Conservation (phyloP, 2,888 invertebrate species). For the Lysandra bellargus region DNA sequence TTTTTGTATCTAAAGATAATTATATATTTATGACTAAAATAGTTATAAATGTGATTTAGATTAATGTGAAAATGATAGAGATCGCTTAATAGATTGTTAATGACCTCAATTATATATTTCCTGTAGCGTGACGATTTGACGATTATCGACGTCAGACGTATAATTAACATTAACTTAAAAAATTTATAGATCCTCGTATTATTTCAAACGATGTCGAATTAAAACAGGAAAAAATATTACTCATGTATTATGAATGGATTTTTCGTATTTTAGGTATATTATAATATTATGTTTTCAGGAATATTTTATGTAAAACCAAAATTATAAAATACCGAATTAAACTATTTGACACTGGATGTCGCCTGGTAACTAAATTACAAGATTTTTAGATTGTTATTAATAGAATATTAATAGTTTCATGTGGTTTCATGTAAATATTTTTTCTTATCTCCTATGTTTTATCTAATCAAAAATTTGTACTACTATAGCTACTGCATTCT, state of each 20-base stretch:
- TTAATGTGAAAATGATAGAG: not conserved
- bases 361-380: not conserved
- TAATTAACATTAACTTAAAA: not conserved
- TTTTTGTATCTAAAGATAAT: no score
- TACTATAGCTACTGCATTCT: no score
- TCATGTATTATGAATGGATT: no score
- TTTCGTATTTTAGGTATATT: no score
- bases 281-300: not conserved
- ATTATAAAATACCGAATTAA: not conserved
- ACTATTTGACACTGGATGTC: constrained; percentile 14
- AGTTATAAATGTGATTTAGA: not conserved
- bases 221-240: not conserved
- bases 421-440: not conserved
- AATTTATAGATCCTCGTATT: not conserved
- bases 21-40: no score
- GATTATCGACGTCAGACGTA: not conserved
- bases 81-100: not conserved
- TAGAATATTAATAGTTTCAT: not conserved
- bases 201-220: not conserved
- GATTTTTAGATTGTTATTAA: no score
- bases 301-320: not conserved
- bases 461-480: no score
- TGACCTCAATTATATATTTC: not conserved
- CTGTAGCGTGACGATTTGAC: not conserved
- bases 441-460: not conserved